phyloP scores from a whole-genome alignment of 2,797 vertebrate species.

The Pteropus rufus region DNA sequence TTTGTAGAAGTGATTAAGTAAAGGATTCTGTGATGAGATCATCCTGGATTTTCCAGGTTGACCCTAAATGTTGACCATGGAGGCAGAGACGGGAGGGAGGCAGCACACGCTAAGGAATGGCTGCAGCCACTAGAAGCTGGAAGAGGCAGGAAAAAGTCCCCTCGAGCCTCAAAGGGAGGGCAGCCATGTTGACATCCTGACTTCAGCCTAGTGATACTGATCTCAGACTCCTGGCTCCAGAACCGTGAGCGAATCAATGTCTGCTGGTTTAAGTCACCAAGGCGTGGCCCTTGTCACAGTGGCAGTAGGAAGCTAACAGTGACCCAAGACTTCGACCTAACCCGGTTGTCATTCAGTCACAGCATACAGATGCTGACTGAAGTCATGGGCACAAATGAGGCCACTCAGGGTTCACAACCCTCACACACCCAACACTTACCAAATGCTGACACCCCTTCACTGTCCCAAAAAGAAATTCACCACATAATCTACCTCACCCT shows the following conservation, averaged over 20 bases:
- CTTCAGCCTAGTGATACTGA: neutral
- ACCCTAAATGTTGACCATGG: neutral
- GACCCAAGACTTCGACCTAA: neutral
- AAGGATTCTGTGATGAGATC: neutral
- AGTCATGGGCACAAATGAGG: neutral
- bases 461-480: neutral
- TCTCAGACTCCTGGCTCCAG: neutral
- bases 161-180: neutral
- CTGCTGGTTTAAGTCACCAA: neutral
- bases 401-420: neutral
- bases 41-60: neutral
- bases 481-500: neutral
- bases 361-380: neutral
- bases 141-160: neutral
- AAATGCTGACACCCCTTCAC: neutral
- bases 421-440: neutral
- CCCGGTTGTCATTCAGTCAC: neutral
- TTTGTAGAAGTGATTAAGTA: neutral
- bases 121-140: neutral
- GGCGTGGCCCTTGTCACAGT: neutral
- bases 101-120: neutral
- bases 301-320: neutral
- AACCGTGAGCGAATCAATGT: neutral
- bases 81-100: neutral
- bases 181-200: neutral